Conservation (phyloP, 2,113 vertebrate species). For the Odocoileus hemionus region DNA sequence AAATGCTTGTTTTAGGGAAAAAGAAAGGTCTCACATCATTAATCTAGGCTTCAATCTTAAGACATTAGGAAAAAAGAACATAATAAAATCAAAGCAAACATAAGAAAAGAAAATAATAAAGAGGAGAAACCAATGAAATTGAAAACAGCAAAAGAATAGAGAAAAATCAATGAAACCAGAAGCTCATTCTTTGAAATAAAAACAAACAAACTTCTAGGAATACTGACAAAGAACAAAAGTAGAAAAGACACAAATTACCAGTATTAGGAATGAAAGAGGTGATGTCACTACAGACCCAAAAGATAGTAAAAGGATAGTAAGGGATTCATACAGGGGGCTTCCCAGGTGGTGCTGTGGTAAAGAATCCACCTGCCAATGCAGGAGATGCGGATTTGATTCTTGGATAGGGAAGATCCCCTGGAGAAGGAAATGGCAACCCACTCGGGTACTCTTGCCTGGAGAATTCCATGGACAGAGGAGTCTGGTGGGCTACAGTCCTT, state of each 20-base stretch:
- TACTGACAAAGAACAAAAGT: background rate
- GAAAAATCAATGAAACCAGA: background rate
- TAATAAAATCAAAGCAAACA: background rate
- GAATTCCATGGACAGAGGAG: background rate
- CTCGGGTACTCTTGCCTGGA: background rate
- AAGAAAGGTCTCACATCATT: background rate
- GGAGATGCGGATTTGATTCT: background rate
- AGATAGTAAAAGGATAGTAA: background rate
- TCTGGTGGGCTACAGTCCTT: background rate
- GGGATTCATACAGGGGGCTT: background rate
- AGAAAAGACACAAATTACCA: background rate
- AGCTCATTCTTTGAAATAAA: background rate
- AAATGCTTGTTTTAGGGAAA: background rate
- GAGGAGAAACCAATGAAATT: background rate
- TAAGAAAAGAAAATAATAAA: background rate
- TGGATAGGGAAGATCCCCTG: background rate
- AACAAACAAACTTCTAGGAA: background rate
- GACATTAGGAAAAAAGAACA: background rate
- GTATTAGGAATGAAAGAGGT: background rate
- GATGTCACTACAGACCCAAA: background rate
- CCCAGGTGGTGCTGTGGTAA: background rate
- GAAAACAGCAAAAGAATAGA: background rate
- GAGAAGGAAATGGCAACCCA: background rate
- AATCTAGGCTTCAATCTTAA: background rate
- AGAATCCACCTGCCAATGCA: background rate